phyloP scores from a whole-genome alignment of 2,888 invertebrate genomes.

The Leptopilina myrica region DNA sequence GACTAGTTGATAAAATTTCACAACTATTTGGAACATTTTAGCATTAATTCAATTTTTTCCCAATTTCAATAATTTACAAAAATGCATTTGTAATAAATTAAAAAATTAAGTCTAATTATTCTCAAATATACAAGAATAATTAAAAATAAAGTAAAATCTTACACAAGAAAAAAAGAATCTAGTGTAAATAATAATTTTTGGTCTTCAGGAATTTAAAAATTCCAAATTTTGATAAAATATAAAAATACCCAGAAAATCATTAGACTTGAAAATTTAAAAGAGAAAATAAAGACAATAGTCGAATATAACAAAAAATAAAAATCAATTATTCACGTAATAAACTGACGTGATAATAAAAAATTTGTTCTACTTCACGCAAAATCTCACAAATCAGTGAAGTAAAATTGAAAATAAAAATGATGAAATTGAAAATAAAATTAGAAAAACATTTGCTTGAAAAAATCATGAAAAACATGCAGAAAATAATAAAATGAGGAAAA shows the following conservation, averaged over 20 bases:
- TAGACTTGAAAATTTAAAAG: background rate
- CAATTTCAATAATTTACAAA: background rate
- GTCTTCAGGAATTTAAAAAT: background rate
- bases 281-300: background rate
- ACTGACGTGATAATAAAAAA: background rate
- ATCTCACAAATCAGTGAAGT: too few relatives aligned
- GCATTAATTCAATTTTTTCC: background rate
- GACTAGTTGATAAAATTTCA: too few relatives aligned
- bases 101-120: background rate
- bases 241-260: background rate
- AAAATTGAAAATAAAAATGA: too few relatives aligned
- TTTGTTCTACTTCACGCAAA: too few relatives aligned
- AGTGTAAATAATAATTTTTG: background rate
- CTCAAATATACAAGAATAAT: conserved; percentile 1
- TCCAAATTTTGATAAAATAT: conserved; percentile 1
- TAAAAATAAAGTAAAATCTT: background rate
- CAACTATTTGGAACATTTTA: too few relatives aligned
- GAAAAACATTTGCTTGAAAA: too few relatives aligned
- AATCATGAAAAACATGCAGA: background rate
- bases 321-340: background rate
- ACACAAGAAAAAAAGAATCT: background rate
- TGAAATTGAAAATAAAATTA: too few relatives aligned
- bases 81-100: background rate
- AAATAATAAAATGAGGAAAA: background rate
- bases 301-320: background rate